Conservation (phyloP, 2,797 vertebrate species). For the Euthynnus affinis region DNA sequence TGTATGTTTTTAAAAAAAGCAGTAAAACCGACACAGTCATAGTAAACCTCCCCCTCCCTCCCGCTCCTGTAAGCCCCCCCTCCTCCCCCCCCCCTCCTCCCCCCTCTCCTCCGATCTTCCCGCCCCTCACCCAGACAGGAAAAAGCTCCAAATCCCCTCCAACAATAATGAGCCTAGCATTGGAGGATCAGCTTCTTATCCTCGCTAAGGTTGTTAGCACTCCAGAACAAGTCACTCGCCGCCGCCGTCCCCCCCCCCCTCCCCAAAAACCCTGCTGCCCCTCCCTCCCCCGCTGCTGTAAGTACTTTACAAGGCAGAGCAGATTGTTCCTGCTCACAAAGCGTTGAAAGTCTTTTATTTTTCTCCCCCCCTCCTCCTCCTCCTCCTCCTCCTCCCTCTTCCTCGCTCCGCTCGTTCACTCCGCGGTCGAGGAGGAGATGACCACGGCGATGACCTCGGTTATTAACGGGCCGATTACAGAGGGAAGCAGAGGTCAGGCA, state of each 20-base stretch:
- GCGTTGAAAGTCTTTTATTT: constrained; percentile 42
- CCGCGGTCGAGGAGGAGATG: no score
- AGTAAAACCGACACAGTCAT: not conserved
- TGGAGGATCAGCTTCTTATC: constrained; percentile 82
- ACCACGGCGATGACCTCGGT: constrained; percentile 48
- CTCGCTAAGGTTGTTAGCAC: constrained; percentile 82
- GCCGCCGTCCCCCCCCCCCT: not conserved
- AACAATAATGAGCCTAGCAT: constrained; percentile 81
- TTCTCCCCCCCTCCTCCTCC: not conserved
- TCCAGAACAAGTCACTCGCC: constrained; percentile 68
- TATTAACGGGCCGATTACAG: constrained; percentile 61
- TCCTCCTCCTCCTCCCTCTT: no score
- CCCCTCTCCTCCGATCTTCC: not conserved
- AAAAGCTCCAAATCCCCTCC: constrained; percentile 79
- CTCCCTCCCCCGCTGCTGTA: constrained; percentile 51
- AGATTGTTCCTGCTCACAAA: constrained; percentile 79
- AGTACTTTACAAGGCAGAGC: constrained; percentile 79
- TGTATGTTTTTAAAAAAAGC: not conserved
- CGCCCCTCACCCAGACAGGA: constrained; percentile 61
- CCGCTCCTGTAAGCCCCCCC: no score
- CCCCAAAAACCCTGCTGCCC: constrained; percentile 3
- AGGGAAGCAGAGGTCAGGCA: not conserved
- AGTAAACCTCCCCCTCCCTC: no score
- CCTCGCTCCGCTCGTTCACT: constrained; percentile 7
- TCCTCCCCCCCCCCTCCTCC: not conserved